Evolutionary conservation across 2,888 invertebrate species (phyloP).

Genomic region (Barypeithes pellucidus): DNA sequence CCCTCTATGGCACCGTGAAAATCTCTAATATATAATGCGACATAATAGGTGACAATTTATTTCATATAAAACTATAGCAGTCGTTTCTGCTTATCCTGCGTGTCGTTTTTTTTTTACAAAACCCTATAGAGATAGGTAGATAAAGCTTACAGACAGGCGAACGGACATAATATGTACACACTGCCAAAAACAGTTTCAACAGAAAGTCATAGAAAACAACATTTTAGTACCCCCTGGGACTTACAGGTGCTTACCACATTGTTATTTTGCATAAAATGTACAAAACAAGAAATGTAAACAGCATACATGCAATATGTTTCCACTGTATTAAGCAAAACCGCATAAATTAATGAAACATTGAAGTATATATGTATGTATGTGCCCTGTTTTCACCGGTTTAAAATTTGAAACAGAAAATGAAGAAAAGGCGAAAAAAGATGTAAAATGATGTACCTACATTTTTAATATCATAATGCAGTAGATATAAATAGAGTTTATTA

Average conservation of each 20-base stretch:
- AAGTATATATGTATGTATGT: background rate
- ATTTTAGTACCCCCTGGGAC: background rate
- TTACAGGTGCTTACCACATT: too few species aligned
- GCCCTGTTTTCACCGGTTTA: background rate
- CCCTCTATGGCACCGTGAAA: too few species aligned
- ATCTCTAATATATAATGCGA: too few species aligned
- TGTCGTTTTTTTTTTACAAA: too few species aligned
- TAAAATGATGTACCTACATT: constrained; percentile 5
- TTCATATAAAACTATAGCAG: too few species aligned
- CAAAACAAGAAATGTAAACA: background rate
- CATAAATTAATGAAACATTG: background rate
- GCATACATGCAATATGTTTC: background rate
- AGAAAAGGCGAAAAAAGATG: background rate
- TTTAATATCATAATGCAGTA: constrained; percentile 17
- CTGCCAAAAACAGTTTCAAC: too few species aligned
- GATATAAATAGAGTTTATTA: constrained; percentile 18
- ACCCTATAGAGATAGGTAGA: too few species aligned
- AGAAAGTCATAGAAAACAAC: too few species aligned
- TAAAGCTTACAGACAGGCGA: too few species aligned
- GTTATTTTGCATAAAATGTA: background rate
- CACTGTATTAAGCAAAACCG: background rate
- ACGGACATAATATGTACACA: too few species aligned
- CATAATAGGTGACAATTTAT: too few species aligned
- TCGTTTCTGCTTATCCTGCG: too few species aligned
- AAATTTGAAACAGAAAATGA: background rate